Percentiles rank a stretch among this genome's conserved stretches.
These are phyloP conservation scores for Machimus rusticus DNA, from an alignment of 2,888 invertebrate genomes.

Conservation along the genomic window DNA sequence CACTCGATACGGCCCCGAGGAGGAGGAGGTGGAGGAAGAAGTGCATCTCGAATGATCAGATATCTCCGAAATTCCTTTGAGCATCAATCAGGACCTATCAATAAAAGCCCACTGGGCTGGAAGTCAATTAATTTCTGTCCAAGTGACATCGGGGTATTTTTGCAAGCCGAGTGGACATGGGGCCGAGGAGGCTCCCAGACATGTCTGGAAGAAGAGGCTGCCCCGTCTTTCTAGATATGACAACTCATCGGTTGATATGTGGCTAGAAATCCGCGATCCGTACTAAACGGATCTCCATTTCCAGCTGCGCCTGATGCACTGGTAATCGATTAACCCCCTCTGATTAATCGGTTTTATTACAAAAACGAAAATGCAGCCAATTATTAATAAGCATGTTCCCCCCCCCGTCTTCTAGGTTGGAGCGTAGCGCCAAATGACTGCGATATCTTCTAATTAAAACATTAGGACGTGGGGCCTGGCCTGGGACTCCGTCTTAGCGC, in stretches of 20 bases:
- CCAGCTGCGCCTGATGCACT: background rate
- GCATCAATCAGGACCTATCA: conserved; percentile 47
- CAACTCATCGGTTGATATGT: background rate
- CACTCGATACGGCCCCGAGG: background rate
- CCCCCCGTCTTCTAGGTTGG: background rate
- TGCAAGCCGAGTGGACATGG: background rate
- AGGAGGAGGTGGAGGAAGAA: background rate
- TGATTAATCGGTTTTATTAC: conserved; percentile 15
- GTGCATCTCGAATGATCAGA: conserved; percentile 13
- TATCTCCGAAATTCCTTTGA: conserved; percentile 37
- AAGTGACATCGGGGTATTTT: conserved; percentile 31
- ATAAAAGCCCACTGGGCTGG: conserved; percentile 43
- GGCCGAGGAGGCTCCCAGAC: background rate
- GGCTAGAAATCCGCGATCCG: background rate
- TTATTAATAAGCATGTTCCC: conserved; percentile 19
- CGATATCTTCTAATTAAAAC: conserved; percentile 36
- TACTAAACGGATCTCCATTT: background rate
- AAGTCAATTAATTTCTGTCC: conserved; percentile 46
- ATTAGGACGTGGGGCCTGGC: background rate
- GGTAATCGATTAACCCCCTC: background rate
- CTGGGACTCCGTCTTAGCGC: background rate
- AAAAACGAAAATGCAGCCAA: background rate
- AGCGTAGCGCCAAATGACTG: conserved; percentile 6
- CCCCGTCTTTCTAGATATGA: background rate
- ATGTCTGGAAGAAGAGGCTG: background rate